Conservation (phyloP, 1,140 invertebrate species). For the Calephelis nemesis region DNA sequence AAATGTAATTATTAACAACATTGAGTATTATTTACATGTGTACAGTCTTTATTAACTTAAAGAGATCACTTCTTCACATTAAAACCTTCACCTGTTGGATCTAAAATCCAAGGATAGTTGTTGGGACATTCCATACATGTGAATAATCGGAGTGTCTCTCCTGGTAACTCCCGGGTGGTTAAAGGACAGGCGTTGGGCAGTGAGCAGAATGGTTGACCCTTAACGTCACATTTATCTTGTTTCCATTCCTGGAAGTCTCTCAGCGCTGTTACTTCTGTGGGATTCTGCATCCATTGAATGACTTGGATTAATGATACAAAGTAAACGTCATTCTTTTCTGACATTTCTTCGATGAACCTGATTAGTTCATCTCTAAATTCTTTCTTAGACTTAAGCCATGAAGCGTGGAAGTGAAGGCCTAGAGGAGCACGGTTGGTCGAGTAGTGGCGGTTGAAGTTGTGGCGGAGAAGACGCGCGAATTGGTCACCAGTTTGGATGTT, state of each 20-base stretch:
- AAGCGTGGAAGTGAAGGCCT: slow-evolving; percentile 97
- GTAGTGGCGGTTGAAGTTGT: slow-evolving; percentile 97
- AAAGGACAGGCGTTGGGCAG: slow-evolving; percentile 94
- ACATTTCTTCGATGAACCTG: slow-evolving; percentile 96
- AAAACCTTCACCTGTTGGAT: slow-evolving; percentile 96
- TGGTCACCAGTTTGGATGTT: slow-evolving; percentile 94
- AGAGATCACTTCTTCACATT: slow-evolving; percentile 86
- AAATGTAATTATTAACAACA: slow-evolving; percentile 73
- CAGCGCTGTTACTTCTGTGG: slow-evolving; percentile 91
- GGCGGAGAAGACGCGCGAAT: slow-evolving; percentile 91
- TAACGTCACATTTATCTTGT: slow-evolving; percentile 94
- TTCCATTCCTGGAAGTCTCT: slow-evolving; percentile 97
- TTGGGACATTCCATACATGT: slow-evolving; percentile 98
- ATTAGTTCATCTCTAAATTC: slow-evolving; percentile 95
- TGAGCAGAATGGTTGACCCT: slow-evolving; percentile 95
- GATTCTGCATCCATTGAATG: slow-evolving; percentile 98
- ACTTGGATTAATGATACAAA: slow-evolving; percentile 96
- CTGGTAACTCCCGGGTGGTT: slow-evolving; percentile 93
- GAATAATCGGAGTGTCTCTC: slow-evolving; percentile 94
- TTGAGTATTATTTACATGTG: slow-evolving; percentile 78
- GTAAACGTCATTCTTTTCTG: slow-evolving; percentile 94
- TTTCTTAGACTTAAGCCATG: slow-evolving; percentile 96
- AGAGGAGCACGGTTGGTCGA: slow-evolving; percentile 94
- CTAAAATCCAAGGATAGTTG: slow-evolving; percentile 96
- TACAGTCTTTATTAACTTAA: slow-evolving; percentile 76